Conservation (phyloP, 2,797 vertebrate genomes). For the Argyrosomus regius region DNA sequence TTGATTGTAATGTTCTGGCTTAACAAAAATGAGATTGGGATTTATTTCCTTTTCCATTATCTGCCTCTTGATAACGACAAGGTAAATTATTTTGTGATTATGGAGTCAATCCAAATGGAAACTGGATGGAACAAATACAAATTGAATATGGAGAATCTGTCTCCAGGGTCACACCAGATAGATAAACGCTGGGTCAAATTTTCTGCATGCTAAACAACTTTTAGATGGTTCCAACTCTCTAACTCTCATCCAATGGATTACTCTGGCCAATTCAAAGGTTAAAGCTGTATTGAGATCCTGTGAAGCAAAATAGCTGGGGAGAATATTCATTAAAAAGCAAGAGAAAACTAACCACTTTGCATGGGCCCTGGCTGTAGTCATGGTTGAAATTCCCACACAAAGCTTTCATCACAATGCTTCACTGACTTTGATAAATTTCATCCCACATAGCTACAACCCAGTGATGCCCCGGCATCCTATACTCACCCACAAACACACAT, state of each 20-base stretch:
- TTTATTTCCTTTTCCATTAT: slow-evolving; percentile 74
- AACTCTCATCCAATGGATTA: background rate
- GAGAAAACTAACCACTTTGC: slow-evolving; percentile 53
- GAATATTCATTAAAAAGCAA: slow-evolving; percentile 66
- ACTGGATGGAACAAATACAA: slow-evolving; percentile 71
- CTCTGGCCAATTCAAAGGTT: slow-evolving; percentile 55
- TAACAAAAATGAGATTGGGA: slow-evolving; percentile 60
- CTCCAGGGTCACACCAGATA: slow-evolving; percentile 51
- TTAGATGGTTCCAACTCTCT: slow-evolving; percentile 52
- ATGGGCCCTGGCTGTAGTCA: slow-evolving; percentile 49
- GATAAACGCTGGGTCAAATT: slow-evolving; percentile 55
- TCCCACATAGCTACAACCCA: slow-evolving; percentile 44
- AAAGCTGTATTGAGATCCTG: slow-evolving; percentile 55
- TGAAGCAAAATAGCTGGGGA: slow-evolving; percentile 64
- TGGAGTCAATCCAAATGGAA: slow-evolving; percentile 72
- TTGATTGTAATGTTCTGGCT: slow-evolving; percentile 57
- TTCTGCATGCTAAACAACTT: slow-evolving; percentile 65
- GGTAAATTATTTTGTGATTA: slow-evolving; percentile 76
- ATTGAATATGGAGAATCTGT: slow-evolving; percentile 72
- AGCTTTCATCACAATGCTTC: slow-evolving; percentile 63
- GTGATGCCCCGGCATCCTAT: slow-evolving; percentile 31
- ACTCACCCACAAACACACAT: slow-evolving; percentile 32
- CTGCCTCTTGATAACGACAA: slow-evolving; percentile 67
- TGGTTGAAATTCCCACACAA: slow-evolving; percentile 58
- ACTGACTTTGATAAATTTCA: slow-evolving; percentile 69